Conservation (phyloP, 2,113 vertebrate species). For the Clinocottus analis region DNA sequence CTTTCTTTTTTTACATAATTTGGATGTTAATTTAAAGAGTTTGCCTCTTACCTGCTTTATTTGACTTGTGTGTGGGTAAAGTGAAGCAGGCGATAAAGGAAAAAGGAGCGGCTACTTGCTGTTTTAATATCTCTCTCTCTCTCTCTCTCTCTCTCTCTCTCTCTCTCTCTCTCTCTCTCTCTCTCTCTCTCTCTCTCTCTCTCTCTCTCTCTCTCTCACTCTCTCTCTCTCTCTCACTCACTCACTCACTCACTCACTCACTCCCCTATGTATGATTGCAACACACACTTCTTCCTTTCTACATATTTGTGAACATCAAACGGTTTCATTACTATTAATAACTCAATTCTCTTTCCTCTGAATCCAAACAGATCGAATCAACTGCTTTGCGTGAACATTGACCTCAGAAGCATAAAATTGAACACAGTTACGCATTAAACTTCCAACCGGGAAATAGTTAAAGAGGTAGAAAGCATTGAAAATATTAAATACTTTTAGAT, state of each 20-base stretch:
- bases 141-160: constrained; percentile 18
- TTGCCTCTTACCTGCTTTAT: constrained; percentile 64
- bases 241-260: constrained; percentile 31
- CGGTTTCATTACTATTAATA: neutral
- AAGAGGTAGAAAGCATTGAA: neutral
- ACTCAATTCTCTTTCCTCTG: constrained; percentile 2
- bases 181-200: constrained; percentile 39
- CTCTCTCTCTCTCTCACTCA: constrained; percentile 42
- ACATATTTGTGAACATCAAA: constrained; percentile 7
- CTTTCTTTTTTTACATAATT: neutral
- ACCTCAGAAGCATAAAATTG: neutral
- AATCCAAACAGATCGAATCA: neutral
- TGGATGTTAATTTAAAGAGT: constrained; percentile 2
- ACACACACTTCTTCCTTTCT: constrained; percentile 28
- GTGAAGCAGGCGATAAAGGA: constrained; percentile 23
- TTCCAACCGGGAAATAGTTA: neutral
- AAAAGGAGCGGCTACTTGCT: constrained; percentile 55
- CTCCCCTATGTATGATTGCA: constrained; percentile 54
- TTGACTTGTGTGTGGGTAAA: constrained; percentile 37
- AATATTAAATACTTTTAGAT: neutral
- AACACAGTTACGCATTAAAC: neutral
- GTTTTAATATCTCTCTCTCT: constrained; percentile 35
- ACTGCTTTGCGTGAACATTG: neutral
- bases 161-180: constrained; percentile 32
- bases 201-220: constrained; percentile 21